Evolutionary conservation across 2,113 vertebrate species (phyloP).

Genomic region (Nibea coibor): DNA sequence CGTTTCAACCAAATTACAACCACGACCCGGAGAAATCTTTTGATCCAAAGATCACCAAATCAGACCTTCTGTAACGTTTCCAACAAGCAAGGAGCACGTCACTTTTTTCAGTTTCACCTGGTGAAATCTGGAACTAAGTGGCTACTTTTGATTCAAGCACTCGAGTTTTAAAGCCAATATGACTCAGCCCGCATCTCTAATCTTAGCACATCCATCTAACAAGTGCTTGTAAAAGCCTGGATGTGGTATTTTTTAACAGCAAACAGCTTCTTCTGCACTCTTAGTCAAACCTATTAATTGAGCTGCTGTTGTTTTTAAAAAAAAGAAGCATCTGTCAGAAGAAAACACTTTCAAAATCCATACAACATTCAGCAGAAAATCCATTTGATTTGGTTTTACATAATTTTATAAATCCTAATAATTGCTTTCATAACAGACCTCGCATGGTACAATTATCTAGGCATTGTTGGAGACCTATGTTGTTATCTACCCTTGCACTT

Average conservation of each 20-base stretch:
- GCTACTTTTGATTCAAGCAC: constrained; percentile 25
- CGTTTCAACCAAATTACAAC: neutral
- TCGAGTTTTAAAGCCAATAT: constrained; percentile 6
- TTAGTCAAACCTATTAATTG: constrained; percentile 11
- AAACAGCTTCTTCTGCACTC: constrained; percentile 6
- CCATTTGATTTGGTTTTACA: constrained; percentile 30
- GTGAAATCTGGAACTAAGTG: constrained; percentile 1
- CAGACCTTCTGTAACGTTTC: neutral
- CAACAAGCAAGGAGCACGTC: neutral
- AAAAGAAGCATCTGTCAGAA: neutral
- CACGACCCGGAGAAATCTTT: neutral
- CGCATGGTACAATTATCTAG: constrained; percentile 42
- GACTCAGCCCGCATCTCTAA: constrained; percentile 34
- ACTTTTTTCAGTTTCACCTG: constrained; percentile 7
- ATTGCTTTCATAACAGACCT: constrained; percentile 30
- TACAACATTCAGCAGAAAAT: constrained; percentile 5
- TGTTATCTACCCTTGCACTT: constrained; percentile 56
- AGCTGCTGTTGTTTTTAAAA: neutral
- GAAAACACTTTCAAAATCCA: constrained; percentile 2
- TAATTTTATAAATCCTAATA: neutral
- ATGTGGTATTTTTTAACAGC: constrained; percentile 25
- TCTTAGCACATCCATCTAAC: constrained; percentile 15
- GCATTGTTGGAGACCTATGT: constrained; percentile 35
- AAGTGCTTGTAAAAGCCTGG: neutral
- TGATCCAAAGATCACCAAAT: constrained; percentile 5